Conservation (phyloP, 1,140 invertebrate genomes). For the Lamellibrachia luymesi region DNA sequence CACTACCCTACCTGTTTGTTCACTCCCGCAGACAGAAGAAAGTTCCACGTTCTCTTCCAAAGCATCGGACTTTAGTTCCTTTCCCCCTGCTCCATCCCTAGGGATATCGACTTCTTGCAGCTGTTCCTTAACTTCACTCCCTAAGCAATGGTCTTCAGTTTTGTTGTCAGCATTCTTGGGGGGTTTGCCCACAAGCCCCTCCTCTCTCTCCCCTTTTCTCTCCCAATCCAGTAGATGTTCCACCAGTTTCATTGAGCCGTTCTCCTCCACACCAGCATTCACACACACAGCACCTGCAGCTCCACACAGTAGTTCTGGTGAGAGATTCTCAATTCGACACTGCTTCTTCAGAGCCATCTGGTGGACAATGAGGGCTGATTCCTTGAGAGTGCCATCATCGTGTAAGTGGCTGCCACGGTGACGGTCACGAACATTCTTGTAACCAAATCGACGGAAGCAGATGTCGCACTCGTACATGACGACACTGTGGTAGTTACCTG, state of each 20-base stretch:
- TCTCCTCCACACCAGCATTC: not conserved
- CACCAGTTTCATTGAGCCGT: not conserved
- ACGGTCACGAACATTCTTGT: not conserved
- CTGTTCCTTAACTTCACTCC: not conserved
- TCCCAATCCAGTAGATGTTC: not conserved
- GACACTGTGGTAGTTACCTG: not conserved
- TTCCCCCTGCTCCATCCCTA: not conserved
- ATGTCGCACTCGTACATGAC: conserved; percentile 8
- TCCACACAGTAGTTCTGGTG: not conserved
- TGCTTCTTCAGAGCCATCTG: conserved; percentile 1
- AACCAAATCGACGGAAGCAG: conserved; percentile 13
- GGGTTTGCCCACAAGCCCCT: not conserved
- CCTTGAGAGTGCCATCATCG: not conserved
- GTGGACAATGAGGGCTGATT: not conserved
- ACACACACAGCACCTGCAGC: not conserved
- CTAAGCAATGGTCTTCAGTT: no score
- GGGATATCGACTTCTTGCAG: not conserved
- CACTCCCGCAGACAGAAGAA: not conserved
- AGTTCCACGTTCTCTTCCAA: not conserved
- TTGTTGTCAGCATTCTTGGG: not conserved
- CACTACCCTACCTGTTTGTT: not conserved
- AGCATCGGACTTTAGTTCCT: not conserved
- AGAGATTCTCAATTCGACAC: not conserved
- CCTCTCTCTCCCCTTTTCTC: not conserved
- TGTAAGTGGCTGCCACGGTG: not conserved